Base-by-base conservation (phyloP, 2,797 vertebrate species). In the Ptychobarbus kaznakovi region DNA sequence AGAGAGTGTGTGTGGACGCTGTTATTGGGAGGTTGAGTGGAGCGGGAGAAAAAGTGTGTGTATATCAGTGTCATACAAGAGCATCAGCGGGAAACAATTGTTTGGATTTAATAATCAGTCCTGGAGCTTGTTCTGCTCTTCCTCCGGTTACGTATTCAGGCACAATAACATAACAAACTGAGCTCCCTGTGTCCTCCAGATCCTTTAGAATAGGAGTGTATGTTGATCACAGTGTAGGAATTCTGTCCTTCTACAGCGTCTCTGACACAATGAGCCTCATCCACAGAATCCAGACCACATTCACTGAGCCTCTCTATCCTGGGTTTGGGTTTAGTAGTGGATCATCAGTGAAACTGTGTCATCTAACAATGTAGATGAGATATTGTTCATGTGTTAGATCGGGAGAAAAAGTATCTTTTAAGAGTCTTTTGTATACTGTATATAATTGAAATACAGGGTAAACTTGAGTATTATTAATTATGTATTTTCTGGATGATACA, bases 71-170 rank as follows among this genome's bases (percentile, higher is more conserved):
- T 72, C 22, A n/a, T 72, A 72, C 40, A 72, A 44, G 12, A 72
- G 10, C 40, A 72, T 44, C 40, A 40, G 40, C 69, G 44, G 69
- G 40, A 72, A 72, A 6, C 38, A 38, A 44, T n/a, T 22, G 5
- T 42, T 72, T 44, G 69, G 69, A 44, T 72, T 72, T 44, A 72
- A 72, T 44, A 44, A 72, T 72, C 69, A 72, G 12, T 72, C 40
- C 11, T 72, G 22, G 69, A 22, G 69, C 44, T 72, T 72, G 69
- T 72, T n/a, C 69, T 44, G 69, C 40, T 72, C 40, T 72, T 22
- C 40, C 20, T 72, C 5, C 40, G 44, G 40, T 72, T 72, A 72
- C 22, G 0, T 72, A 42, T 72, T 15, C 69, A 72, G 69, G 69
- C 69, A 66, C 20, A 28, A 32, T 32, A 74, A 20, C 25, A 20